Evolutionary conservation across 1,140 invertebrate genomes (phyloP).

Genomic region (Cyphomyrmex costatus): DNA sequence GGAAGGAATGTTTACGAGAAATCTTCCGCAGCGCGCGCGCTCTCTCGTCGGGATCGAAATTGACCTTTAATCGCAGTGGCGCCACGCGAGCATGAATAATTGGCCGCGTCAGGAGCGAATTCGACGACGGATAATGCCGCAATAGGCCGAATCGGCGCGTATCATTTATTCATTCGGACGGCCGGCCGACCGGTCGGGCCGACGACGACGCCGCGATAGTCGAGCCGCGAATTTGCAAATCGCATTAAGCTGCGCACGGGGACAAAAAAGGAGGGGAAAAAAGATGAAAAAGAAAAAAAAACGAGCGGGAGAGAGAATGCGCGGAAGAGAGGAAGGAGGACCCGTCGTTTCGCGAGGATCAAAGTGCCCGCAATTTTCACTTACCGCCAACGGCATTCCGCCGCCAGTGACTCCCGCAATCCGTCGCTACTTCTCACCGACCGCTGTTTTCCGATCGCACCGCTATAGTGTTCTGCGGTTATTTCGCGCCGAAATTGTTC

Average conservation of each 20-base stretch:
- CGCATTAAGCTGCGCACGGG: conserved; percentile 74
- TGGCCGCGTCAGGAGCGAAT: conserved; percentile 83
- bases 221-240: conserved; percentile 79
- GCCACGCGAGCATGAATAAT: conserved; percentile 83
- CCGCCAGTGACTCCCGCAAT: conserved; percentile 12
- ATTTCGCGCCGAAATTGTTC: conserved; percentile 1
- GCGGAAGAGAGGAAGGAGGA: conserved; percentile 22
- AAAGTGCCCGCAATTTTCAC: conserved; percentile 69
- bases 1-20: conserved; percentile 42
- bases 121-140: conserved; percentile 82
- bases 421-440: conserved; percentile 17
- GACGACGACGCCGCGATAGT: conserved; percentile 59
- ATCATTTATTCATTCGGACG: conserved; percentile 84
- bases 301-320: not conserved
- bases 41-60: conserved; percentile 67
- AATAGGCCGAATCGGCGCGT: conserved; percentile 79
- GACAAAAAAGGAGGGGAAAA: not conserved
- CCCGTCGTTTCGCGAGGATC: conserved; percentile 55
- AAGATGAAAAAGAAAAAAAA: not conserved
- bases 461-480: not conserved
- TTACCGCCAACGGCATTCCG: conserved; percentile 50
- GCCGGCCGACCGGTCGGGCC: conserved; percentile 39
- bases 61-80: conserved; percentile 77
- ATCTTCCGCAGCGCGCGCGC: conserved; percentile 31
- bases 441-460: conserved; percentile 22